Percentiles rank a stretch among this genome's conserved stretches.
Evolutionary conservation across 2,113 vertebrate species (phyloP).

Genomic region (Oceanodroma tethys): DNA sequence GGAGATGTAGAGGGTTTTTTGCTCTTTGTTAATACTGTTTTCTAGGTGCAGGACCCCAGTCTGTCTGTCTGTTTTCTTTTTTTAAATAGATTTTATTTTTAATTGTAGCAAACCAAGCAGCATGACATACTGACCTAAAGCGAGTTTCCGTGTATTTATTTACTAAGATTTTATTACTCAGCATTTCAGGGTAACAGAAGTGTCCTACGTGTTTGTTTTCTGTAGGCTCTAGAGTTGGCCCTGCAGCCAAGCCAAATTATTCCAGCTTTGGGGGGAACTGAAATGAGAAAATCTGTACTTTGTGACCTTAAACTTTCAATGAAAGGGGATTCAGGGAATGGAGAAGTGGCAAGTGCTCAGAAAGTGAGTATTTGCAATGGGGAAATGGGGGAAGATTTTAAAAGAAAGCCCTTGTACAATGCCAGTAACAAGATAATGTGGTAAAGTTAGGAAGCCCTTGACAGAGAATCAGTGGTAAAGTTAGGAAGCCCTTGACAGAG

Average conservation of each 20-base stretch:
- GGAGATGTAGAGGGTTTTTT: background rate
- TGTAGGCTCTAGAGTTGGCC: background rate
- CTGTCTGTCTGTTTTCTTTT: background rate
- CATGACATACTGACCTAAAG: background rate
- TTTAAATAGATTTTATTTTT: background rate
- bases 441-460: background rate
- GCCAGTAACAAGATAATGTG: background rate
- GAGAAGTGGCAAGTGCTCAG: background rate
- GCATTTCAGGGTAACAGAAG: constrained; percentile 22
- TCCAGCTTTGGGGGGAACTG: background rate
- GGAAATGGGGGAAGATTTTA: background rate
- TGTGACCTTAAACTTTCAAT: background rate
- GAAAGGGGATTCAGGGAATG: background rate
- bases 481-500: background rate
- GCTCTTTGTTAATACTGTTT: background rate
- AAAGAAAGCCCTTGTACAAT: background rate
- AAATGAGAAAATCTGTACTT: constrained; percentile 19
- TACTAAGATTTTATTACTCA: constrained; percentile 15
- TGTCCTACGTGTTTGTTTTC: constrained; percentile 7
- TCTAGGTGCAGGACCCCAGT: background rate
- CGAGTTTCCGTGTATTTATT: background rate
- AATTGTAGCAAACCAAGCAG: background rate
- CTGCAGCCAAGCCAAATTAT: background rate
- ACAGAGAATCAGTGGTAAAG: background rate
- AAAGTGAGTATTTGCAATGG: background rate